Conservation (phyloP, 2,888 invertebrate species). For the Embidobia sp. region DNA sequence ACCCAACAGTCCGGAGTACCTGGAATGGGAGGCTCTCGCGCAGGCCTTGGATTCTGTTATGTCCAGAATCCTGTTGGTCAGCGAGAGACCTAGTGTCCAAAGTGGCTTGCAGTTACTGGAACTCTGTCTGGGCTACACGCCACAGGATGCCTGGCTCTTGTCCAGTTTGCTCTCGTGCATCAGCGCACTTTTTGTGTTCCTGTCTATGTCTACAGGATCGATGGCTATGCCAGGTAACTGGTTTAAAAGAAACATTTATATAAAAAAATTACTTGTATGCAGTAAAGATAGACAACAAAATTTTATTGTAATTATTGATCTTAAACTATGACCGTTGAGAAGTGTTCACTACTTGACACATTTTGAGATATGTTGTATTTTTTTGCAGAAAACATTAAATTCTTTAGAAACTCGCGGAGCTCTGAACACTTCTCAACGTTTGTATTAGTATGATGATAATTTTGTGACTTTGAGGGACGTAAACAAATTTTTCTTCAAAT, state of each 20-base stretch:
- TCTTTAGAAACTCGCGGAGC: too few relatives aligned
- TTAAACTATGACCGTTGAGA: too few relatives aligned
- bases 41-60: conserved; percentile 91
- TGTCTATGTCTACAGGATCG: conserved; percentile 93
- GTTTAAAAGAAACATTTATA: too few relatives aligned
- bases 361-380: too few relatives aligned
- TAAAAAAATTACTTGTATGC: too few relatives aligned
- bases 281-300: too few relatives aligned
- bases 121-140: conserved; percentile 89
- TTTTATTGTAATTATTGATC: neutral
- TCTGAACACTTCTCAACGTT: too few relatives aligned
- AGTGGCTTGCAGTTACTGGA: conserved; percentile 90
- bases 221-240: conserved; percentile 86
- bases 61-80: conserved; percentile 87
- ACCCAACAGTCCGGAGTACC: conserved; percentile 86
- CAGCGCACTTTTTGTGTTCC: conserved; percentile 94
- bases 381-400: too few relatives aligned
- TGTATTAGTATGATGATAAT: too few relatives aligned
- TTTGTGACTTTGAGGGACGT: too few relatives aligned
- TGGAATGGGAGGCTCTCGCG: conserved; percentile 93
- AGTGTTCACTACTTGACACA: too few relatives aligned
- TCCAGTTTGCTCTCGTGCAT: conserved; percentile 95
- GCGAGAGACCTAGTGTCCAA: conserved; percentile 88
- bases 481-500: too few relatives aligned
- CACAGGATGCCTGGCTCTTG: conserved; percentile 90